Conservation (phyloP, 2,888 invertebrate species). For the Troides helena region DNA sequence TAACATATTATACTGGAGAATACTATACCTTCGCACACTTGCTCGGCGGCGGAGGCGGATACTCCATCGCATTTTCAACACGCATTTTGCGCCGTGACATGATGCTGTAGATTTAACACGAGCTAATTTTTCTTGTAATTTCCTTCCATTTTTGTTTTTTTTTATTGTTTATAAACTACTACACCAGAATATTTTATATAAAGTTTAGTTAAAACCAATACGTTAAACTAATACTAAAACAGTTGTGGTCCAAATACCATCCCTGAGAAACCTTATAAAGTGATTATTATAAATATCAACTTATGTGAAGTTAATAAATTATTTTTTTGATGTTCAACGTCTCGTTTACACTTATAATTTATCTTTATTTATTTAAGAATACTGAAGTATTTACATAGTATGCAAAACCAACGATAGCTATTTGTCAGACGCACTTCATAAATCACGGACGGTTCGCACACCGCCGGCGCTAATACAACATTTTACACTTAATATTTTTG, state of each 20-base stretch:
- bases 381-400: neutral
- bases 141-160: too few relatives aligned
- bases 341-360: neutral
- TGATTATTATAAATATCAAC: neutral
- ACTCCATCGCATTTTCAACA: constrained; percentile 48
- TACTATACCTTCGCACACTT: constrained; percentile 67
- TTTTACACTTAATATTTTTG: constrained; percentile 30
- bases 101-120: too few relatives aligned
- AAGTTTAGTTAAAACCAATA: too few relatives aligned
- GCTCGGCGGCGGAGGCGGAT: constrained; percentile 65
- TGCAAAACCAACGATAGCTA: neutral
- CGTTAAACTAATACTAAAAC: neutral
- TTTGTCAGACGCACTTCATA: constrained; percentile 1
- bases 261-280: neutral
- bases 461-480: constrained; percentile 30
- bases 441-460: neutral
- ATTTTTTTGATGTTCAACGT: too few relatives aligned
- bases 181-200: too few relatives aligned
- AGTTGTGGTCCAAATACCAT: neutral
- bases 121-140: too few relatives aligned
- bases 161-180: too few relatives aligned
- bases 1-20: neutral
- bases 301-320: neutral
- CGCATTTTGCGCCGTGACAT: constrained; percentile 65
- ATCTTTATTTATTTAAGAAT: neutral